Evolutionary conservation across 2,113 vertebrate genomes (phyloP).

Genomic region (Myiopsitta monachus): DNA sequence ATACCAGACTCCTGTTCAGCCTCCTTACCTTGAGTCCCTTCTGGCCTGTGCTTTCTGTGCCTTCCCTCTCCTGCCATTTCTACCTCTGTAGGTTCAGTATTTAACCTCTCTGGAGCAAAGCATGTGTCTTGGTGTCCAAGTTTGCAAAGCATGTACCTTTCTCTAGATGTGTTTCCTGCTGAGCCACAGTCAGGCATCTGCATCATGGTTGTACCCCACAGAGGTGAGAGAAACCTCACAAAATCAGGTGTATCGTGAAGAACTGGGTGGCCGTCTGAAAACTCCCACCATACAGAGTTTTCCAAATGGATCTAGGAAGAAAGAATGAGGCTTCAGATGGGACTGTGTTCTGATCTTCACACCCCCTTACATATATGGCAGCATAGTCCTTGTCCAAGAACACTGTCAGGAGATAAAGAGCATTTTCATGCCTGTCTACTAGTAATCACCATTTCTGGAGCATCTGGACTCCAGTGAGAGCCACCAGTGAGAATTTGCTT

Average conservation of each 20-base stretch:
- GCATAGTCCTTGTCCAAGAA: background rate
- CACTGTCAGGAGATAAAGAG: background rate
- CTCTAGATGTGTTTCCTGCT: background rate
- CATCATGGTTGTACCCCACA: background rate
- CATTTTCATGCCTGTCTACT: background rate
- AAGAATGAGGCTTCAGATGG: background rate
- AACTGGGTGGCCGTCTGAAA: background rate
- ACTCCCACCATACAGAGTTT: background rate
- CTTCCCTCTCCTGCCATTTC: background rate
- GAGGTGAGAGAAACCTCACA: background rate
- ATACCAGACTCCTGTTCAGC: fast-evolving
- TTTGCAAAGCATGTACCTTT: background rate
- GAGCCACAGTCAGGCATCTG: background rate
- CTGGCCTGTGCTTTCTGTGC: background rate
- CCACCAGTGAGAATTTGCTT: background rate
- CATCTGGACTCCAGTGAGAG: background rate
- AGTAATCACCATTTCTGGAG: background rate
- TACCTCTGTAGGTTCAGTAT: background rate
- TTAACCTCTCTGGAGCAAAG: background rate
- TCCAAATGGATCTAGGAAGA: background rate
- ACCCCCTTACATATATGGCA: fast-evolving
- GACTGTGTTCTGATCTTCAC: background rate
- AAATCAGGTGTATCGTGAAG: background rate
- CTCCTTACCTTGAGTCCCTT: background rate
- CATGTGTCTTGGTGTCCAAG: background rate